Evolutionary conservation across 1,140 invertebrate genomes (phyloP), one percentile per base, ranked within the genome.

Genomic region (Drosophila lacertosa): DNA sequence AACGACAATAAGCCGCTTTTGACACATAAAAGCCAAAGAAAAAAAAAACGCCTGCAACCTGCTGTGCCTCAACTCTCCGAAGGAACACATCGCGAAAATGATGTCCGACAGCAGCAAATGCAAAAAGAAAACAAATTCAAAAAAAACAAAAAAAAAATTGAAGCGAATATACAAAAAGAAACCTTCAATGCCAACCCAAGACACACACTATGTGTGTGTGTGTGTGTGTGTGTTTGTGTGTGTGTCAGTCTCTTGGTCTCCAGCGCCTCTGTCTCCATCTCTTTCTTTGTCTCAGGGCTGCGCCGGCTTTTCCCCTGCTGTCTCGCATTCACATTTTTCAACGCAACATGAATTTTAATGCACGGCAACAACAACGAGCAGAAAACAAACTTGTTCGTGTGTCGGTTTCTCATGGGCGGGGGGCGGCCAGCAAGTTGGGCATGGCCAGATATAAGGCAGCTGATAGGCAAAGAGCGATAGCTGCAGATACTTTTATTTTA

Each of bases 271-370:
- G n/a, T 24, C 47, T 47, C 51, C 40, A 35, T 53, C 57, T 29
- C 62, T 65, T 47, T 55, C 18, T 64, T 24, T 54, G 45, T 35
- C 16, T 4, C 26, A 16, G 24, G 13, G 15, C 18, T 5, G 5
- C 4, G 15, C 20, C 44, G 20, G 15, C 18, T n/a, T 44, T 26
- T 44, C 39, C 29, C 39, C 33, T 55, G 47, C 63, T 40, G 33
- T 50, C 18, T 59, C 55, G 29, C 64, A 67, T 60, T 67, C 64
- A 32, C 50, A 42, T 64, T 69, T 63, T 55, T 48, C 58, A 69
- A 63, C 70, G 70, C 65, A 69, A 69, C 65, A 74, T 74, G 70
- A 68, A 69, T 69, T 74, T 69, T 69, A 58, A 69, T 74, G 51
- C 70, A 68, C 18, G 26, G 29, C 58, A 64, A 54, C 48, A 69